Base-by-base conservation (phyloP, 2,888 invertebrate species). In the Platycheirus rosarum region DNA sequence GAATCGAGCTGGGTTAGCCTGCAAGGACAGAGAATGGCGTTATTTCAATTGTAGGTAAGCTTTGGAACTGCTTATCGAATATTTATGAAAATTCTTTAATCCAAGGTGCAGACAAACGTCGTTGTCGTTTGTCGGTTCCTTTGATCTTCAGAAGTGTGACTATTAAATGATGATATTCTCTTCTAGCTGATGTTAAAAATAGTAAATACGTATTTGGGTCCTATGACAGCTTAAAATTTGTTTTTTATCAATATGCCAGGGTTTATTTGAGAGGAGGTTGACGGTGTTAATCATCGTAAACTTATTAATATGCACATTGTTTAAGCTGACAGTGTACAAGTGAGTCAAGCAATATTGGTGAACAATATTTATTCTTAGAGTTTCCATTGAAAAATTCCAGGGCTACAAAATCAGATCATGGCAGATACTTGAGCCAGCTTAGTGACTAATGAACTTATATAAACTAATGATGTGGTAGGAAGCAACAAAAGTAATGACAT, bases 1-100 rank as follows among this genome's bases (percentile, higher is more conserved):
- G 89, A 88, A 86, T 92, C 89, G 13, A 92, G 86, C 62, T 88
- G 87, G 18, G 89, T 89, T 60, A 92, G 74, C 85, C 91, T 91
- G 85, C 1, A 60, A 60, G 18, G 18, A 60, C 13, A 26, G 32
- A 32, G 2, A 44, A 13, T 23, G 5, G 16, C 2, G 14, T 63
- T 37, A 51, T 48, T 16, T 48, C 16, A 53, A 20, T 46, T 40
- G 1, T 40, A n/a, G n/a, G n/a, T n/a, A 26, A 13, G 26, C 4
- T 18, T n/a, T 26, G 14, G 11, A 14, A 11, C 7, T 4, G n/a
- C n/a, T 20, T 16, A 60, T 44, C 26, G 29, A 60, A 44, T 44
- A 60, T 60, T 60, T 18, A 44, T 9, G 48, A 16, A 16, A 37
- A 26, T 9, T 46, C 2, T 16, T 11, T 8, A 32, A 40, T 13